phyloP scores from a whole-genome alignment of 2,797 vertebrate species.

The Anabacerthia variegaticeps region DNA sequence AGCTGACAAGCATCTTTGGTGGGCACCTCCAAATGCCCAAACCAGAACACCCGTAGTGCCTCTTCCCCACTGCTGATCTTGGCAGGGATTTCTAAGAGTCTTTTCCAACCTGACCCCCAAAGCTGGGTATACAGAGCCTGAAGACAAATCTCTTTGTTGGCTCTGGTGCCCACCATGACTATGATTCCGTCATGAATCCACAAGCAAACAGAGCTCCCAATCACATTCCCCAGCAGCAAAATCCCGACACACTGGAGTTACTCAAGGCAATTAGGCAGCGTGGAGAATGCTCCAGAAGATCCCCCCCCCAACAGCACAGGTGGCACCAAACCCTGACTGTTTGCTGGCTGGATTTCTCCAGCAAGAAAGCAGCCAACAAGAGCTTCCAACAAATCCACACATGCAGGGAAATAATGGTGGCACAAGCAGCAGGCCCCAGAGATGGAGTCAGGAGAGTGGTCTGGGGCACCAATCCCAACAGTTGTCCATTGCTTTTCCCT shows the following conservation, averaged over 20 bases:
- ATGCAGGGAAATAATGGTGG: neutral
- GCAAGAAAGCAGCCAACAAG: neutral
- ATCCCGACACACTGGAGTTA: neutral
- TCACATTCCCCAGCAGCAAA: neutral
- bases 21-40: neutral
- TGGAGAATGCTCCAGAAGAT: neutral
- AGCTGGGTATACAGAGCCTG: neutral
- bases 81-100: neutral
- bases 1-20: neutral
- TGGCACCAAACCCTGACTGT: neutral
- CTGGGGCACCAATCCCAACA: neutral
- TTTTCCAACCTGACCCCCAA: neutral
- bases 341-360: neutral
- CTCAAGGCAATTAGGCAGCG: fast-evolving
- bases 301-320: neutral
- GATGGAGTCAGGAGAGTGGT: neutral
- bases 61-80: neutral
- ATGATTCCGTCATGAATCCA: fast-evolving
- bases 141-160: neutral
- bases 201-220: neutral
- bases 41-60: fast-evolving
- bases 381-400: neutral
- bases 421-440: neutral
- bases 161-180: neutral
- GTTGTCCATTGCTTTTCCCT: neutral